Percentiles rank a stretch among this genome's conserved stretches.
These are phyloP conservation scores for Acanthopagrus latus DNA, from an alignment of 2,797 vertebrate species.

Conservation along the genomic window DNA sequence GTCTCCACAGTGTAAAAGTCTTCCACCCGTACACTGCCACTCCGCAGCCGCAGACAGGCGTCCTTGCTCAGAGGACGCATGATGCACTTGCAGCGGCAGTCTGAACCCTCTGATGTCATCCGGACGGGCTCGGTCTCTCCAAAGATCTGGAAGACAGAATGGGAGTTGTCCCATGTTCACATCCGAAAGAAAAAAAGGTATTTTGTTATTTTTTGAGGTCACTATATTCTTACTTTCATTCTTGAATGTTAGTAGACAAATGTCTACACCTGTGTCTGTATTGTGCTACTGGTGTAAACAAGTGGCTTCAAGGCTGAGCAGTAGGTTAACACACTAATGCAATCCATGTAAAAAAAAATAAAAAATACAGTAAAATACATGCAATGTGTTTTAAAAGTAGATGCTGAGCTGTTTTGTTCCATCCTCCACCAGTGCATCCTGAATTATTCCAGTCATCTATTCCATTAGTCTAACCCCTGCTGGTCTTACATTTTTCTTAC, in stretches of 20 bases:
- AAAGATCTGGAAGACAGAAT: constrained; percentile 84
- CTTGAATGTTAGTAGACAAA: not conserved
- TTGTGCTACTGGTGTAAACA: not conserved
- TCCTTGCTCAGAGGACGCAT: constrained; percentile 94
- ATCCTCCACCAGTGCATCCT: constrained; percentile 7
- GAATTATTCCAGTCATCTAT: constrained; percentile 23
- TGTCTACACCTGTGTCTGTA: not conserved
- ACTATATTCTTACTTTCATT: not conserved
- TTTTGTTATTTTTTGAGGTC: not conserved
- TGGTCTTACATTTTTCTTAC: too few relatives aligned
- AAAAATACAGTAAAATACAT: too few relatives aligned
- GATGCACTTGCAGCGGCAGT: constrained; percentile 98
- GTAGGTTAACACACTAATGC: not conserved
- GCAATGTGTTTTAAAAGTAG: not conserved
- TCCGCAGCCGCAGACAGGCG: constrained; percentile 90
- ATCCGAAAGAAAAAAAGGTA: not conserved
- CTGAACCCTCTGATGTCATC: constrained; percentile 96
- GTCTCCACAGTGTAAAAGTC: constrained; percentile 99
- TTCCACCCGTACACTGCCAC: constrained; percentile 88
- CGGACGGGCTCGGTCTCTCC: constrained; percentile 92
- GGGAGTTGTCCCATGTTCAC: not conserved
- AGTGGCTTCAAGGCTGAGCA: not conserved
- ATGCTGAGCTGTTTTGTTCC: constrained; percentile 11
- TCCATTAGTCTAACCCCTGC: constrained; percentile 40
- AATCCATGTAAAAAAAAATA: too few relatives aligned